phyloP scores from a whole-genome alignment of 2,888 invertebrate species.

The Mythimna pallens region DNA sequence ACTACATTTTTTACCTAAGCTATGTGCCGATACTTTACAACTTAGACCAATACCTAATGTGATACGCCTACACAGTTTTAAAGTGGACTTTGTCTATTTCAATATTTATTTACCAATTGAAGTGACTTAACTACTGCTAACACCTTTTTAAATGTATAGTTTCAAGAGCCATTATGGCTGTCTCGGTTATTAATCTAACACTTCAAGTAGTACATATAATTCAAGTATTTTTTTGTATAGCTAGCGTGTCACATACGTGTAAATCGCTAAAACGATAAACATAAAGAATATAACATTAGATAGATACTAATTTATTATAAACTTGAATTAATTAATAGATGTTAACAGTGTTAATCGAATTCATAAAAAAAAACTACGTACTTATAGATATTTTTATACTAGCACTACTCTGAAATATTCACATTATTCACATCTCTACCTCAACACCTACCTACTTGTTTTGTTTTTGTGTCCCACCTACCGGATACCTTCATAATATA shows the following conservation, averaged over 20 bases:
- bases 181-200: conserved; percentile 29
- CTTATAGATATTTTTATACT: background rate
- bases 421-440: conserved; percentile 35
- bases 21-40: conserved; percentile 17
- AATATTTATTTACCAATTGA: conserved; percentile 49
- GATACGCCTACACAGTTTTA: conserved; percentile 31
- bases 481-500: conserved; percentile 25
- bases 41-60: conserved; percentile 26
- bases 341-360: conserved; percentile 10
- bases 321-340: background rate
- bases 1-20: conserved; percentile 32
- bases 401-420: conserved; percentile 1
- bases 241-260: conserved; percentile 10
- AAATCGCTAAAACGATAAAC: conserved; percentile 20
- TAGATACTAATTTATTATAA: background rate
- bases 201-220: conserved; percentile 9
- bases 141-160: conserved; percentile 28
- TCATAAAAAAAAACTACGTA: conserved; percentile 11
- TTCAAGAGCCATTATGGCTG: conserved; percentile 40
- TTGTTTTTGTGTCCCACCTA: conserved; percentile 21
- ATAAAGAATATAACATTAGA: conserved; percentile 1
- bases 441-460: conserved; percentile 25
- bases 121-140: conserved; percentile 33
- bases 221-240: conserved; percentile 9
- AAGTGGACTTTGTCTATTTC: conserved; percentile 37